phyloP scores from a whole-genome alignment of 1,140 invertebrate species.

The Calephelis nemesis region DNA sequence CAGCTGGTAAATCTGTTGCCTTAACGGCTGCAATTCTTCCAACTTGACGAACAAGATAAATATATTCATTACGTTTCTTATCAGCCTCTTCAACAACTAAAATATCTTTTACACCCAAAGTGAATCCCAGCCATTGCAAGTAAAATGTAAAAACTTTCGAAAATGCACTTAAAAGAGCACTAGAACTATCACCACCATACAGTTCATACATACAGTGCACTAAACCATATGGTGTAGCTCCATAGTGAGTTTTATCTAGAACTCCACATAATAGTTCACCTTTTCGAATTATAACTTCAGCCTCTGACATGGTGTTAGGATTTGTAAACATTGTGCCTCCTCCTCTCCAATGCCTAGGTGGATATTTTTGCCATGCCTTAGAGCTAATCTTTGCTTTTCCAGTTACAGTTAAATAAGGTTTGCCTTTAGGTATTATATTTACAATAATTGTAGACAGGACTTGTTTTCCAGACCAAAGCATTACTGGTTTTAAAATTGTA shows the following conservation, averaged over 20 bases:
- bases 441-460: slow-evolving; percentile 92
- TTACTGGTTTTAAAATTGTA: slow-evolving; percentile 91
- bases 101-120: slow-evolving; percentile 97
- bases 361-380: slow-evolving; percentile 86
- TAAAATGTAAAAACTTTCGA: slow-evolving; percentile 95
- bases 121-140: slow-evolving; percentile 95
- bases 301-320: slow-evolving; percentile 89
- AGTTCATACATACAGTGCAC: slow-evolving; percentile 96
- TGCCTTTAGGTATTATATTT: slow-evolving; percentile 90
- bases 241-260: slow-evolving; percentile 98
- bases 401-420: slow-evolving; percentile 86
- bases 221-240: slow-evolving; percentile 95
- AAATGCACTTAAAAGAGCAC: slow-evolving; percentile 91
- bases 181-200: slow-evolving; percentile 93
- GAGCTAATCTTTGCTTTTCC: slow-evolving; percentile 91
- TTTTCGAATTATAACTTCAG: slow-evolving; percentile 92
- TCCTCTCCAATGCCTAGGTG: slow-evolving; percentile 80
- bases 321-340: slow-evolving; percentile 81
- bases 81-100: slow-evolving; percentile 88
- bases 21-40: slow-evolving; percentile 85
- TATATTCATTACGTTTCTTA: slow-evolving; percentile 84
- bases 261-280: slow-evolving; percentile 96
- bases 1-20: slow-evolving; percentile 84
- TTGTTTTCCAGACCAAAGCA: slow-evolving; percentile 99
- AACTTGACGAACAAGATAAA: slow-evolving; percentile 83